Evolutionary conservation across 2,888 invertebrate genomes (phyloP), one percentile per base, ranked within the genome.

Genomic region (Trisateles emortualis): DNA sequence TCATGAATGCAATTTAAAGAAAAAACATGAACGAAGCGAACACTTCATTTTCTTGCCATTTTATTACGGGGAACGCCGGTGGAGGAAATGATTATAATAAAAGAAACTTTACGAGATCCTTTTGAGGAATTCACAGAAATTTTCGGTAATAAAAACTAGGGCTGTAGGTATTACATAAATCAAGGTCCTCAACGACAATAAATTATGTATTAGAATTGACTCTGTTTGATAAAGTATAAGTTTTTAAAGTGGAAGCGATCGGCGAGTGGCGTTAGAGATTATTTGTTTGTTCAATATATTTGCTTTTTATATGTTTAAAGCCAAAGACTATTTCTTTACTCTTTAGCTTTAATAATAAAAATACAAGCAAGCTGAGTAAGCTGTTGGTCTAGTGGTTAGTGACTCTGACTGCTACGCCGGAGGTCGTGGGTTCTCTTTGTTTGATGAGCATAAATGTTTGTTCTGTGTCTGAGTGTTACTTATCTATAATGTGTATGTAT

Each of bases 111-210:
- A 85, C 72, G 81, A 81, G 69, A 69, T 69, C 65, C 71, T 64
- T 76, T 64, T 66, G 68, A 79, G 72, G 65, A 78, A 78, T 79
- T 71, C 65, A 71, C 73, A 74, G 74, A 74, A 78, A 79, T 81
- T n/a, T 75, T 66, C 52, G 76, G 83, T 84, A 89, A 88, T 90
- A 90, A 88, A 88, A 88, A 74, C 84, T 84, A 79, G 82, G 79
- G 79, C 77, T n/a, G 81, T 82, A 79, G 73, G 76, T 82, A 86
- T 87, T 87, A 84, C 86, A 88, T 90, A 89, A 90, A 90, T 89
- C 89, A 89, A 88, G 81, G 79, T 81, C 80, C 83, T 84, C 74
- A 75, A 76, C 72, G 59, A 81, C 83, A 84, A 87, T 86, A 89
- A 88, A 89, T 84, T 86, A 82, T n/a, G n/a, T n/a, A 83, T 78